A percentile compares a stretch with the other conserved stretches of the same genome.
Conservation (phyloP, 2,888 invertebrate species). For the Parapristionchus giblindavisi region DNA sequence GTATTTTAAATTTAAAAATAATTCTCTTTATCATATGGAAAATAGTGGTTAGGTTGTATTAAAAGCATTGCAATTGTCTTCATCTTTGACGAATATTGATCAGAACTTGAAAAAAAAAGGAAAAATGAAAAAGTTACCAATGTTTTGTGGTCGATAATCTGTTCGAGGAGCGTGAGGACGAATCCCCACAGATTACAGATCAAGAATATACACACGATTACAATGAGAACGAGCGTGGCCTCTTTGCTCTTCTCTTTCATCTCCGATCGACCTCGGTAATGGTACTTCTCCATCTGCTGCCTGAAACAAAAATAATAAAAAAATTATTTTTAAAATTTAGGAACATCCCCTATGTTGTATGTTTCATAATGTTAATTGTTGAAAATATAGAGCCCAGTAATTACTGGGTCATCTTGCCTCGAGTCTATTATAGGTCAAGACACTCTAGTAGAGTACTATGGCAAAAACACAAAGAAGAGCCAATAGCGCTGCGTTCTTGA, state of each 20-base stretch:
- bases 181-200: conserved; percentile 68
- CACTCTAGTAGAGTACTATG: too few species aligned
- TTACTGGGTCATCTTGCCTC: background rate
- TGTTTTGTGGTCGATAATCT: conserved; percentile 51
- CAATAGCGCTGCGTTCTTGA: too few species aligned
- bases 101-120: too few species aligned
- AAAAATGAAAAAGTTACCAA: too few species aligned
- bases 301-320: background rate
- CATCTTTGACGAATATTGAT: too few species aligned
- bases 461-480: too few species aligned
- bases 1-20: background rate
- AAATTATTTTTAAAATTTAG: background rate
- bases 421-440: background rate
- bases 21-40: too few species aligned
- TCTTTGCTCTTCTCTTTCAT: conserved; percentile 63
- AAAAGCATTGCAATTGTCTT: too few species aligned
- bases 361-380: too few species aligned
- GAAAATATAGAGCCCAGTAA: too few species aligned
- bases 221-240: conserved; percentile 62
- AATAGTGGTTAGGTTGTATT: too few species aligned
- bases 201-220: conserved; percentile 66
- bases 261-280: conserved; percentile 51
- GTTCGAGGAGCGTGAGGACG: conserved; percentile 61
- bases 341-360: background rate
- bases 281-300: background rate